A percentile compares a stretch with the other conserved stretches of the same genome.
These are phyloP conservation scores for Hyaena hyaena DNA, from an alignment of 2,113 vertebrate genomes.

Conservation along the genomic window DNA sequence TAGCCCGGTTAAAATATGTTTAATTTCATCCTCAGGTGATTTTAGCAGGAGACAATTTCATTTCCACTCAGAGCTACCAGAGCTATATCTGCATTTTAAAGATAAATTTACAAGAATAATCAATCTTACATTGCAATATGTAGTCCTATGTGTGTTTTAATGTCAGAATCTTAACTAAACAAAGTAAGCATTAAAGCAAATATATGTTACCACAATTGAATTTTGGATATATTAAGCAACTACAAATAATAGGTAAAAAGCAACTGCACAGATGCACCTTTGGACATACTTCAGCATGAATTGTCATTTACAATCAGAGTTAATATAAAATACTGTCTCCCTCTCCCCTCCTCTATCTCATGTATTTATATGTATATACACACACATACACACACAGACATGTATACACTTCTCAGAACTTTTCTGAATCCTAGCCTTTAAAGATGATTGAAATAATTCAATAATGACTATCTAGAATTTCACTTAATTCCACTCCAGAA, in stretches of 20 bases:
- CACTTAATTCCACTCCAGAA: background rate
- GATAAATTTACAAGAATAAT: constrained; percentile 37
- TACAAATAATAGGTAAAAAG: background rate
- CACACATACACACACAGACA: too few relatives aligned
- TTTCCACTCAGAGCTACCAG: background rate
- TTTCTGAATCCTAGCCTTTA: background rate
- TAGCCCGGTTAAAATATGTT: background rate
- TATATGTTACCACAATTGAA: constrained; percentile 20
- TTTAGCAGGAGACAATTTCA: constrained; percentile 51
- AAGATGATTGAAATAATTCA: background rate
- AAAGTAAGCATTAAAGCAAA: background rate
- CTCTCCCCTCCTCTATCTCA: background rate
- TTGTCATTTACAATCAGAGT: background rate
- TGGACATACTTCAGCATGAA: background rate
- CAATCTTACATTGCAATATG: background rate
- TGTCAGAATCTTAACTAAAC: background rate
- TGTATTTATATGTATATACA: too few relatives aligned
- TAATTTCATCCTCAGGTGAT: constrained; percentile 54
- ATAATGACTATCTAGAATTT: background rate
- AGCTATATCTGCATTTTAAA: constrained; percentile 30
- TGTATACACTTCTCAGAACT: background rate
- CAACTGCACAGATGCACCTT: background rate
- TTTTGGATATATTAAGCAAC: background rate
- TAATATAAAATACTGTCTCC: background rate
- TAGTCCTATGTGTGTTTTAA: background rate